Percentiles rank a stretch among this genome's conserved stretches.
Conservation (phyloP, 2,113 vertebrate genomes). For the Urocitellus parryii region DNA sequence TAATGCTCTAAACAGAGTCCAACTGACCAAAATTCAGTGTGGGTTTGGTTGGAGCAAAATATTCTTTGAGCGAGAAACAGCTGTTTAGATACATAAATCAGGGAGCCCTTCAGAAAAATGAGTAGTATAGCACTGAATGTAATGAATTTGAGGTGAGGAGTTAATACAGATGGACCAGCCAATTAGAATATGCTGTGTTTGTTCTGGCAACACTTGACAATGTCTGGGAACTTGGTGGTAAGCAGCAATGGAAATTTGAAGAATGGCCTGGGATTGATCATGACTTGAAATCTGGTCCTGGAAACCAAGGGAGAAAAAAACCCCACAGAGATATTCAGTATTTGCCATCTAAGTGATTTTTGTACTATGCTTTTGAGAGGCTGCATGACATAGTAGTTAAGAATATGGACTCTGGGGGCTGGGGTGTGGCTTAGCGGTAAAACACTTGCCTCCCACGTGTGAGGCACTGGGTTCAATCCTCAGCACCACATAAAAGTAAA, state of each 20-base stretch:
- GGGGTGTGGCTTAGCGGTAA: too few relatives aligned
- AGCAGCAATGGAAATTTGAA: constrained; percentile 23
- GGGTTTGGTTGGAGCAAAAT: neutral
- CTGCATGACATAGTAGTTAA: neutral
- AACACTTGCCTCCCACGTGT: too few relatives aligned
- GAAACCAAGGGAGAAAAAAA: constrained; percentile 12
- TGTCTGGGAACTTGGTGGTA: neutral
- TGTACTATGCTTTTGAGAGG: neutral
- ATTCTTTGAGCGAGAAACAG: constrained; percentile 14
- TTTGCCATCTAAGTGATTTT: neutral
- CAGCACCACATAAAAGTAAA: too few relatives aligned
- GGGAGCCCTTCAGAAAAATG: neutral
- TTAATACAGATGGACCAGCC: neutral
- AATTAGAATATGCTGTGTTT: constrained; percentile 36
- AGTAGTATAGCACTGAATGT: neutral
- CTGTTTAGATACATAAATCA: neutral
- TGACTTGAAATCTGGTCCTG: constrained; percentile 22
- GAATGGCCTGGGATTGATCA: neutral
- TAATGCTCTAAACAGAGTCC: neutral
- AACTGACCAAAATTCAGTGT: neutral
- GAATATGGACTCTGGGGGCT: neutral
- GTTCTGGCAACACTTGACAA: neutral
- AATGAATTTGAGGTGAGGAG: neutral
- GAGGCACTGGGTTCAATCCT: too few relatives aligned
- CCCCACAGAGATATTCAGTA: neutral